Conservation (phyloP, 2,113 vertebrate genomes). For the Bucco capensis region DNA sequence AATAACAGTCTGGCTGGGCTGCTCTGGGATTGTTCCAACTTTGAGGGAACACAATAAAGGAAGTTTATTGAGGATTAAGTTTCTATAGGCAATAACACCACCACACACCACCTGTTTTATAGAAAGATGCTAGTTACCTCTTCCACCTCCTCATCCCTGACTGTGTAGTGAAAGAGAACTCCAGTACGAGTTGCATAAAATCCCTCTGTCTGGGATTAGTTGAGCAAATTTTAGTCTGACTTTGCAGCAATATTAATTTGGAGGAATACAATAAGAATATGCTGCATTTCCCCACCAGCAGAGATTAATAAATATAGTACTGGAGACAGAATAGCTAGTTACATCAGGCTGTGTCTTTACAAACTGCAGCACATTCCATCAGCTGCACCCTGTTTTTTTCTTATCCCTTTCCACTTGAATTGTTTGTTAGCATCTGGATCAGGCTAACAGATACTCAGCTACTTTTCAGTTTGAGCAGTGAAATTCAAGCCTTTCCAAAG, state of each 20-base stretch:
- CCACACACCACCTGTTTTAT: background rate
- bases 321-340: background rate
- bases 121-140: background rate
- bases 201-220: background rate
- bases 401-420: background rate
- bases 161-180: background rate
- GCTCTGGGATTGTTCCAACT: conserved; percentile 87
- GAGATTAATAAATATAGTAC: background rate
- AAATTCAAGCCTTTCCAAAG: background rate
- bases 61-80: background rate
- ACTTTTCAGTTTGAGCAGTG: background rate
- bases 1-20: conserved; percentile 69
- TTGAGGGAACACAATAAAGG: background rate
- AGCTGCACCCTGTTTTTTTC: background rate
- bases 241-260: background rate
- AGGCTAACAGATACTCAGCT: background rate
- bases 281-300: background rate
- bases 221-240: background rate
- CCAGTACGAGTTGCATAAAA: background rate
- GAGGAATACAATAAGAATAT: background rate
- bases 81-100: background rate
- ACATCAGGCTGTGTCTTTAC: background rate
- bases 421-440: background rate
- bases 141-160: background rate
- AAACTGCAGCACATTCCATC: background rate